These are phyloP conservation scores for Chinchilla lanigera DNA, from an alignment of 2,113 vertebrate species.

Conservation along the genomic window DNA sequence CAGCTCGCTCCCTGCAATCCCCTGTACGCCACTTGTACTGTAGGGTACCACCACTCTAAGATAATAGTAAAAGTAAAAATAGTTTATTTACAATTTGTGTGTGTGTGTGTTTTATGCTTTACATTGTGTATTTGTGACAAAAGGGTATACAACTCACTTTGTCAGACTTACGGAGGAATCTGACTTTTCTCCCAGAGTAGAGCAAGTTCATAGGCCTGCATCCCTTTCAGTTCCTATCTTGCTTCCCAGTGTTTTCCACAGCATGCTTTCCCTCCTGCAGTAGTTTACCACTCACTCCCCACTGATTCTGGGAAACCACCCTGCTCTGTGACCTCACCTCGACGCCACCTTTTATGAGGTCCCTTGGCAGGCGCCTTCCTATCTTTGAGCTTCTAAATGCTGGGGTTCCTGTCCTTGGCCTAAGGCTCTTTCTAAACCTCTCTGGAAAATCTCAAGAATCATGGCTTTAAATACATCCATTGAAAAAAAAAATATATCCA, in stretches of 20 bases:
- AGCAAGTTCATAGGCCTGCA: background rate
- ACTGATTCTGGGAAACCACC: background rate
- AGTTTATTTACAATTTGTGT: background rate
- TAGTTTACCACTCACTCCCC: background rate
- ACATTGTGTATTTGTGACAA: background rate
- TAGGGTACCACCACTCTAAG: background rate
- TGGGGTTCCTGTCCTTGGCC: background rate
- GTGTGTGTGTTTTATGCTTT: background rate
- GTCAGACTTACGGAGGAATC: background rate
- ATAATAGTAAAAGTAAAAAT: background rate
- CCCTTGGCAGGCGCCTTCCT: conserved; percentile 2
- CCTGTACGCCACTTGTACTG: background rate
- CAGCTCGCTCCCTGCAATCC: background rate
- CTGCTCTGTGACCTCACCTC: conserved; percentile 10
- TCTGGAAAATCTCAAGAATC: background rate
- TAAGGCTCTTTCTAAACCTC: background rate
- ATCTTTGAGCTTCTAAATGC: background rate
- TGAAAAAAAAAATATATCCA: background rate
- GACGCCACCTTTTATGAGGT: conserved; percentile 43
- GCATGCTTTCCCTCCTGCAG: background rate
- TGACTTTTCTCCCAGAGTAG: background rate
- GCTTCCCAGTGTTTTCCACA: background rate
- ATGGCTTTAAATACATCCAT: background rate
- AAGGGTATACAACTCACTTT: background rate
- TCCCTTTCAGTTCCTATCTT: background rate